phyloP scores from a whole-genome alignment of 2,113 vertebrate genomes.

The Malaclemys terrapin region DNA sequence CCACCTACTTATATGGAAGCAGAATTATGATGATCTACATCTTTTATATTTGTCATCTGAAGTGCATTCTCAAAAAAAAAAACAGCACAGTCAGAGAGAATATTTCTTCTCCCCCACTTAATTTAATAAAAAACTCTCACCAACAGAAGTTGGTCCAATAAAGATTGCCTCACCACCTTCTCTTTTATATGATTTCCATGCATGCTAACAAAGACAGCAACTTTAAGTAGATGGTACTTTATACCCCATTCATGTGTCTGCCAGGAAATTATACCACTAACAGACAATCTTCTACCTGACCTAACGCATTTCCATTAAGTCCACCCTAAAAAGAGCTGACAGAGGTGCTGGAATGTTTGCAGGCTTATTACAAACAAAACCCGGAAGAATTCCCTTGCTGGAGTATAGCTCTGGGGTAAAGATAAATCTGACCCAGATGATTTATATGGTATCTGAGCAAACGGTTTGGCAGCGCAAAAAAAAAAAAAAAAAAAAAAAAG shows the following conservation, averaged over 20 bases:
- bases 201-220: not conserved
- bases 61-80: not conserved
- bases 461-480: not conserved
- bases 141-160: not conserved
- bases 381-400: not conserved
- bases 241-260: not conserved
- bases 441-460: not conserved
- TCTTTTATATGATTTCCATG: not conserved
- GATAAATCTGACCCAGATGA: not conserved
- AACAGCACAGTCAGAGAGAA: not conserved
- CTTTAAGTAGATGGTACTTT: not conserved
- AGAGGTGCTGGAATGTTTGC: constrained; percentile 27
- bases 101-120: not conserved
- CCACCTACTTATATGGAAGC: not conserved
- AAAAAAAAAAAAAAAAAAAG: too few species aligned
- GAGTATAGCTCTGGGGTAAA: not conserved
- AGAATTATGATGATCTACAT: not conserved
- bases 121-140: not conserved
- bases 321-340: not conserved
- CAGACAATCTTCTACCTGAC: not conserved
- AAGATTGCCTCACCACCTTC: not conserved
- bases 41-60: not conserved
- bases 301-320: not conserved
- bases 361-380: not conserved
- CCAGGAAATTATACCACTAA: not conserved